Conservation (phyloP, 35 echinoderm and acorn worm genomes). For the Holothuria glaberrima region DNA sequence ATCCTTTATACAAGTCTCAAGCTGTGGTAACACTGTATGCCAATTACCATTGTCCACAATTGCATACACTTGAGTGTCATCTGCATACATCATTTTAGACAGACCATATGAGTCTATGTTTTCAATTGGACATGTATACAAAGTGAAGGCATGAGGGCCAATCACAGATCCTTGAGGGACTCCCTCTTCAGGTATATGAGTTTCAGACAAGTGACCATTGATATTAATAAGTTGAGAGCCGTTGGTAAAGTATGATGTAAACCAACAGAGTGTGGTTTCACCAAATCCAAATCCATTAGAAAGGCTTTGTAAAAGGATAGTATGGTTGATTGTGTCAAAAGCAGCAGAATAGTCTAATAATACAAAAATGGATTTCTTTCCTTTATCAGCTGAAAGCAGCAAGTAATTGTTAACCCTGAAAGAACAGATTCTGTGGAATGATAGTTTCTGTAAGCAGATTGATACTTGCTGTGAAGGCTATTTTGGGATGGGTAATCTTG, state of each 20-base stretch:
- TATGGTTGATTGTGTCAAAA: no score
- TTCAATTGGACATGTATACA: constrained; percentile 71
- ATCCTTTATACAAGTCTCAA: no score
- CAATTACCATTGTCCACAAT: background rate
- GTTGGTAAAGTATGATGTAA: background rate
- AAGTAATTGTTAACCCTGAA: constrained; percentile 10
- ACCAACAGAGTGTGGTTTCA: no score
- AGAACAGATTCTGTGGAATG: constrained; percentile 22
- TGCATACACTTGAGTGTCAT: no score
- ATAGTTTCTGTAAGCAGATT: constrained; percentile 19
- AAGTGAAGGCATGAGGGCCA: constrained; percentile 40
- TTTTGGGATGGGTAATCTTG: no score
- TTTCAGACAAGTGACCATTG: background rate
- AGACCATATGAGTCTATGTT: constrained; percentile 68
- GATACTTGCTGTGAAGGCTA: background rate
- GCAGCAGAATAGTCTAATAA: no score
- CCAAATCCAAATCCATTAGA: no score
- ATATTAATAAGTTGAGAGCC: constrained; percentile 19
- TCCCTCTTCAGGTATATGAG: no score
- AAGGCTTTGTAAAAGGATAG: no score
- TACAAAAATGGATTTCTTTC: background rate
- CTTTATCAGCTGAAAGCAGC: background rate
- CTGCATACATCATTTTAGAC: no score
- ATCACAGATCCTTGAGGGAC: no score
- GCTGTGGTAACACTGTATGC: background rate